A percentile compares a stretch with the other conserved stretches of the same genome.
Conservation (phyloP, 2,113 vertebrate species). For the Gavia stellata region DNA sequence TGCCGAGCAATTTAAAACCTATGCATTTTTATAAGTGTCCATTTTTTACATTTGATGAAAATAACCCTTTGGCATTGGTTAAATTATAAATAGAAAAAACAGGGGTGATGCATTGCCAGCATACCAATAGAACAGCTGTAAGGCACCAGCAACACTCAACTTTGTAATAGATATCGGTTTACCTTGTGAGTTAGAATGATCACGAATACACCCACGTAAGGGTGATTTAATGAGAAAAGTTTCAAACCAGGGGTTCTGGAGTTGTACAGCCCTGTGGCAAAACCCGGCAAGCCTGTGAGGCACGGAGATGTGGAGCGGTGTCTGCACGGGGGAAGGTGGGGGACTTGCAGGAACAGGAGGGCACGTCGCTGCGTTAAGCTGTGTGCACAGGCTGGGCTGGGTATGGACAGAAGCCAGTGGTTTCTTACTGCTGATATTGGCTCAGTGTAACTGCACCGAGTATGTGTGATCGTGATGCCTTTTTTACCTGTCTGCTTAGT, state of each 20-base stretch:
- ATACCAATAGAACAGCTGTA: not conserved
- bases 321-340: not conserved
- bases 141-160: not conserved
- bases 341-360: not conserved
- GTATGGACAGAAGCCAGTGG: not conserved
- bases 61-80: slow-evolving; percentile 36
- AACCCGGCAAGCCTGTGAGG: not conserved
- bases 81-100: slow-evolving; percentile 38
- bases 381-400: not conserved
- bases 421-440: not conserved
- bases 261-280: not conserved
- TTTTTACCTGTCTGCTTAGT: not conserved
- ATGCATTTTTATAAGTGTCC: slow-evolving; percentile 59
- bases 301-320: rapidly evolving
- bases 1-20: slow-evolving; percentile 50
- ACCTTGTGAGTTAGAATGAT: not conserved
- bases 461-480: not conserved
- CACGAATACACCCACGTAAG: not conserved
- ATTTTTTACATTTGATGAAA: slow-evolving; percentile 57
- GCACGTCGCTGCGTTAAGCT: not conserved
- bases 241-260: not conserved
- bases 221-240: not conserved
- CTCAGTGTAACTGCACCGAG: not conserved
- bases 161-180: not conserved
- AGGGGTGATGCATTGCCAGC: not conserved